Conservation (phyloP, 2,888 invertebrate species). For the Aplocera efformata region DNA sequence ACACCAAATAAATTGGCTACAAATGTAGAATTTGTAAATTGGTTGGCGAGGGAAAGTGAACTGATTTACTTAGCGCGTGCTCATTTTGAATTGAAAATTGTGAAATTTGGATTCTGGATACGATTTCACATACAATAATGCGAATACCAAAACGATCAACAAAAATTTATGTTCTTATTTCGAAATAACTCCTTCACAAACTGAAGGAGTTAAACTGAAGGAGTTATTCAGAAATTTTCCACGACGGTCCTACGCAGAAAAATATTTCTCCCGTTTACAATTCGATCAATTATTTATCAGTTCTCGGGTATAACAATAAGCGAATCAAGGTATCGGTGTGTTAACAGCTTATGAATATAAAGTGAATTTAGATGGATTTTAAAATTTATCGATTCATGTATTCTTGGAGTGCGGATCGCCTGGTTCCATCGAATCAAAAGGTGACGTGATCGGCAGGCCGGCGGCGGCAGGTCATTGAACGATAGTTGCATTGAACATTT, state of each 20-base stretch:
- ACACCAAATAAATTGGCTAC: constrained; percentile 40
- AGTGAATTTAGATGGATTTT: constrained; percentile 51
- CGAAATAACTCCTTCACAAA: constrained; percentile 43
- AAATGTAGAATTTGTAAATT: constrained; percentile 39
- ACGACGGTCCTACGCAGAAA: constrained; percentile 41
- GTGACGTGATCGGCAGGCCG: constrained; percentile 37
- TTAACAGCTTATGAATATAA: constrained; percentile 64
- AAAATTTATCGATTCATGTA: constrained; percentile 54
- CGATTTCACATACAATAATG: constrained; percentile 52
- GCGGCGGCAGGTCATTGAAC: constrained; percentile 58
- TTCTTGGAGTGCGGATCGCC: constrained; percentile 35
- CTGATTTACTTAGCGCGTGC: constrained; percentile 53
- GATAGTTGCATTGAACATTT: constrained; percentile 54
- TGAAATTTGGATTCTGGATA: constrained; percentile 52
- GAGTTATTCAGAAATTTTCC: constrained; percentile 52
- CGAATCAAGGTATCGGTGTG: constrained; percentile 56
- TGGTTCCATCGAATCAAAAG: constrained; percentile 33
- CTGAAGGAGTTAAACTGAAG: no score
- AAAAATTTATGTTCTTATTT: constrained; percentile 41
- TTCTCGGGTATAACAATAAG: constrained; percentile 53
- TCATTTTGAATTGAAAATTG: constrained; percentile 48
- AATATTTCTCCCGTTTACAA: constrained; percentile 40
- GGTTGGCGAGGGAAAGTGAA: constrained; percentile 54
- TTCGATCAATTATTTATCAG: constrained; percentile 65
- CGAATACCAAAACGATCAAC: constrained; percentile 41